phyloP scores from a whole-genome alignment of 2,888 invertebrate species.

The Balanococcus diminutus region DNA sequence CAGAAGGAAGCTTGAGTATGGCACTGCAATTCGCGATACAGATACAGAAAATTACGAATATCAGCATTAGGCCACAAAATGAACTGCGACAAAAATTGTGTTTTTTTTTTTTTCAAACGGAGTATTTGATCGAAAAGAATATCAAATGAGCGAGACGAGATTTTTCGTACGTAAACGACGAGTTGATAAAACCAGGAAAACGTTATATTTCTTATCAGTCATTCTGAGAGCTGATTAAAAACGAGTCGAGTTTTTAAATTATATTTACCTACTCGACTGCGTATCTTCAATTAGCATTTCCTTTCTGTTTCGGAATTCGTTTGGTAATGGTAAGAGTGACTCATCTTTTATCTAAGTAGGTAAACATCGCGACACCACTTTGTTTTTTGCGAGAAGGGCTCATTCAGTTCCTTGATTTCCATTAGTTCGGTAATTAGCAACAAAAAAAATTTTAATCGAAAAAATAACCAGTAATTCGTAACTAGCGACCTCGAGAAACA shows the following conservation, averaged over 20 bases:
- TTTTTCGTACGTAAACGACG: background rate
- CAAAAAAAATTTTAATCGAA: too few species aligned
- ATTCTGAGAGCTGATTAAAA: background rate
- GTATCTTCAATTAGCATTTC: background rate
- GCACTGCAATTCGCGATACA: background rate
- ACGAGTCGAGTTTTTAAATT: background rate
- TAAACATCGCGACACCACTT: too few species aligned
- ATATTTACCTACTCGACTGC: background rate
- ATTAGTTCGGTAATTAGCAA: too few species aligned
- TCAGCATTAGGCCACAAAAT: background rate
- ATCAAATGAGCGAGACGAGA: background rate
- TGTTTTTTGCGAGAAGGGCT: too few species aligned
- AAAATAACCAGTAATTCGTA: too few species aligned
- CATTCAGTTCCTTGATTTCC: too few species aligned
- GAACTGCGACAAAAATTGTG: too few species aligned
- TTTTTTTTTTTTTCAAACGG: too few species aligned
- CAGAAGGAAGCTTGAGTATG: background rate
- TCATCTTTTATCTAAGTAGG: too few species aligned
- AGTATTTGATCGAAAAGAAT: background rate
- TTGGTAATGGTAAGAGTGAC: background rate
- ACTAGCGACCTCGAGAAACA: too few species aligned
- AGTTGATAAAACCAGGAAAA: background rate
- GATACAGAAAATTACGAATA: background rate
- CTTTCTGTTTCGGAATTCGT: background rate
- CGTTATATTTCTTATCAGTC: background rate